A percentile compares a stretch with the other conserved stretches of the same genome.
These are phyloP conservation scores for Siphamia tubifer DNA, from an alignment of 2,113 vertebrate species.

Conservation along the genomic window DNA sequence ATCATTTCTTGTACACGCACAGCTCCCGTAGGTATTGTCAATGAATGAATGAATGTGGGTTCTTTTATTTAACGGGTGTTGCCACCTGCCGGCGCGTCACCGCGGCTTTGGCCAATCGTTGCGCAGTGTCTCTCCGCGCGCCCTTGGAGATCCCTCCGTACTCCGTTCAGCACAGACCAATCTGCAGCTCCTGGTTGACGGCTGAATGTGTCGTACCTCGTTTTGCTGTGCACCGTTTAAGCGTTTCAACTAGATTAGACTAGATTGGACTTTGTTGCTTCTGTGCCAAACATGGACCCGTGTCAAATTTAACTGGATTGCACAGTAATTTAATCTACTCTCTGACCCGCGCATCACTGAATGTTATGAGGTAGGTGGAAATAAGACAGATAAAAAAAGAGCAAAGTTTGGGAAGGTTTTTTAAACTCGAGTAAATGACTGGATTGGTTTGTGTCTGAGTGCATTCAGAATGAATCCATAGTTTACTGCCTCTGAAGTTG, in stretches of 20 bases:
- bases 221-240: background rate
- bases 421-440: too few relatives aligned
- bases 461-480: too few relatives aligned
- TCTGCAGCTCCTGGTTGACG: constrained; percentile 32
- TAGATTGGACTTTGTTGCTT: constrained; percentile 34
- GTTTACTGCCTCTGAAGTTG: too few relatives aligned
- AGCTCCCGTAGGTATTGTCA: background rate
- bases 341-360: constrained; percentile 1
- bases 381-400: background rate
- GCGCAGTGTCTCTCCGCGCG: constrained; percentile 46
- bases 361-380: constrained; percentile 55
- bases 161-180: constrained; percentile 40
- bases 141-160: constrained; percentile 68
- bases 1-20: background rate
- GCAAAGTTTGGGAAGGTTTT: constrained; percentile 20
- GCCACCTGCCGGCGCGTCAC: constrained; percentile 79
- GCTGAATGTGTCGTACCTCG: constrained; percentile 31
- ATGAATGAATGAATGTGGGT: constrained; percentile 62
- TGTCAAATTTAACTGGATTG: constrained; percentile 61
- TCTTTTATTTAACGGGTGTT: constrained; percentile 63
- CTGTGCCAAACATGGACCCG: constrained; percentile 41
- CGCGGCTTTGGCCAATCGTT: constrained; percentile 65
- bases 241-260: constrained; percentile 23
- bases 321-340: constrained; percentile 9
- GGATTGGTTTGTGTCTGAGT: too few relatives aligned